Base-by-base conservation (phyloP, 2,797 vertebrate genomes). In the Schizopygopsis malacanthus region DNA sequence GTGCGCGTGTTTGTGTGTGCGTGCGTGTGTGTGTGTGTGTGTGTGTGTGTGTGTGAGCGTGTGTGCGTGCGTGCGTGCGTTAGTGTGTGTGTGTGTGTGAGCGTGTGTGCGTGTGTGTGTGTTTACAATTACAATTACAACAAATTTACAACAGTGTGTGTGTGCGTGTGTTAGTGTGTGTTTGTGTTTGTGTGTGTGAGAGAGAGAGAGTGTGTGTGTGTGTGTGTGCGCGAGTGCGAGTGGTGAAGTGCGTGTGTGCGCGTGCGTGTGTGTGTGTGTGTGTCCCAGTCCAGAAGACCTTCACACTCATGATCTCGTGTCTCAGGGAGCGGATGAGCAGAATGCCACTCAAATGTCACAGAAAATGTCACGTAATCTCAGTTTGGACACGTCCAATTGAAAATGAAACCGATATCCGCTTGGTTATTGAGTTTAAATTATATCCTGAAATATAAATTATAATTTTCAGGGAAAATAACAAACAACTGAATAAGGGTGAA, bases 331-430 rank as follows among this genome's bases (percentile, higher is more conserved):
- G 33, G 61, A 73, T 67, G 69, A 71, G 47, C 63, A 59, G 80
- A 87, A 87, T 77, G 79, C 22, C 83, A 87, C 72, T 82, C 72
- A 85, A 87, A 87, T 85, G 87, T 85, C 87, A 87, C 47, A 82
- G 28, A 39, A 86, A 87, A 81, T 87, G 82, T 79, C 85, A 82
- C 8, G 7, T 77, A 56, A 63, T 76, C 56, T 76, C 28, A 69
- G 22, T 43, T 11, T 72, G 39, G 52, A 72, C 33, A 45, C 13
- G 5, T 56, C 47, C 13, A 43, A 59, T 22, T 65, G 56, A 50
- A 41, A 56, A 3, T 54, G 61, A 45, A 39, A 84, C 4, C 15
- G 50, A 43, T 45, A 28, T 67, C 63, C 56, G 43, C 82, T 73
- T 50, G 67, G 72, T 86, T 70, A 87, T 61, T 52, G 43, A 83